Base-by-base conservation (phyloP, 1,140 invertebrate species). In the Proctacanthus coquilletti region DNA sequence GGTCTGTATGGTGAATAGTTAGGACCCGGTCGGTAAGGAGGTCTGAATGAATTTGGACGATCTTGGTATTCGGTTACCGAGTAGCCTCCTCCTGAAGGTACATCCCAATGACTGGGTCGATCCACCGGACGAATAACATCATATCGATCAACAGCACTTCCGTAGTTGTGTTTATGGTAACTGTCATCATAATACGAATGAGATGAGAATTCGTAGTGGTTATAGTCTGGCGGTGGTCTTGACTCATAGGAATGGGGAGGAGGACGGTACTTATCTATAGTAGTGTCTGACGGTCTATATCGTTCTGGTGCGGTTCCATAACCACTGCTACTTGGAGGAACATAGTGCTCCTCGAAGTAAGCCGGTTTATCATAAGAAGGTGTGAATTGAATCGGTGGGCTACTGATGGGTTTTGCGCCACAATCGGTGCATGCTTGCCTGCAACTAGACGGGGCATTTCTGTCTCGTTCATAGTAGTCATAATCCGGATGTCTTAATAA, bases 381-480 rank as follows among this genome's bases (percentile, higher is more conserved):
- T 29, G 54, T 57, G 21, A 58, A 50, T 36, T 52, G 55, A 17
- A 54, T 44, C 3, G 52, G 46, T 34, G 48, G 47, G 18, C 49
- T 51, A 35, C 41, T 46, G 5, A 49, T 30, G 3, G 45, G 52
- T 18, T 21, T 34, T 14, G 36, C 49, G n/a, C 42, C 45, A 37
- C 57, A 60, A 31, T 60, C 56, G 38, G 48, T 48, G 33, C 56
- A 60, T 35, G 44, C 50, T 1, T 51, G 43, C 2, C 62, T 43
- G 41, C 66, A 67, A 40, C 64, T 62, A 14, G 50, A 50, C 1
- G 52, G 48, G 8, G 55, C 53, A 48, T 75, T 77, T 33, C 73
- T 56, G 53, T 84, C 77, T 14, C 72, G 61, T 43, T 82, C 76
- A 48, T 80, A 84, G 47, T 80, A 84, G 53, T 84, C 80, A 43